Conservation (phyloP, 2,797 vertebrate genomes). For the Eupleurogrammus muticus region DNA sequence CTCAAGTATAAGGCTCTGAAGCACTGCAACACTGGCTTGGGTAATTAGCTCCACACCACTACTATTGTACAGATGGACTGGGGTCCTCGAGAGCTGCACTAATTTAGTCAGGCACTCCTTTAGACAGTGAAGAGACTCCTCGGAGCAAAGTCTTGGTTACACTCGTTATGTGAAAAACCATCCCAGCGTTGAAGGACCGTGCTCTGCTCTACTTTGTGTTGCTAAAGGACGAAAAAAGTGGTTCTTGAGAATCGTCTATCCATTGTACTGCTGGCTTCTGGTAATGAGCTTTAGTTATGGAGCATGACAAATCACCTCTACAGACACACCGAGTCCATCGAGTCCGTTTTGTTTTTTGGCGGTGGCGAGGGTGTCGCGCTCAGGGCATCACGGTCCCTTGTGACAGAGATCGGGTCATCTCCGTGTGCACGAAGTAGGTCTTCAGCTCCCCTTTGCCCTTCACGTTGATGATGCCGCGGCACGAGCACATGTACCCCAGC, state of each 20-base stretch:
- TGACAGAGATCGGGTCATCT: conserved; percentile 95
- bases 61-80: conserved; percentile 66
- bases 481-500: conserved; percentile 94
- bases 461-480: conserved; percentile 97
- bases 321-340: conserved; percentile 42
- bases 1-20: conserved; percentile 67
- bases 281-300: conserved; percentile 62
- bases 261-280: conserved; percentile 48
- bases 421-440: conserved; percentile 97
- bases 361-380: conserved; percentile 53
- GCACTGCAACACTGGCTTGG: conserved; percentile 63
- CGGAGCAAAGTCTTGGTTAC: conserved; percentile 45
- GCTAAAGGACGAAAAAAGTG: conserved; percentile 56
- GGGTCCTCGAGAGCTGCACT: conserved; percentile 63
- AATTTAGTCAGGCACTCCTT: conserved; percentile 63
- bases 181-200: conserved; percentile 42
- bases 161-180: conserved; percentile 49
- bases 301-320: conserved; percentile 55
- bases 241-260: conserved; percentile 33
- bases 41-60: conserved; percentile 69
- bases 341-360: no score
- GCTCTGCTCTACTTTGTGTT: conserved; percentile 32
- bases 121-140: conserved; percentile 55
- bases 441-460: conserved; percentile 98
- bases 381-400: conserved; percentile 94